Percentiles rank a stretch among this genome's conserved stretches.
phyloP scores from a whole-genome alignment of 2,797 vertebrate species.

The Hydrocynus forskahlii region DNA sequence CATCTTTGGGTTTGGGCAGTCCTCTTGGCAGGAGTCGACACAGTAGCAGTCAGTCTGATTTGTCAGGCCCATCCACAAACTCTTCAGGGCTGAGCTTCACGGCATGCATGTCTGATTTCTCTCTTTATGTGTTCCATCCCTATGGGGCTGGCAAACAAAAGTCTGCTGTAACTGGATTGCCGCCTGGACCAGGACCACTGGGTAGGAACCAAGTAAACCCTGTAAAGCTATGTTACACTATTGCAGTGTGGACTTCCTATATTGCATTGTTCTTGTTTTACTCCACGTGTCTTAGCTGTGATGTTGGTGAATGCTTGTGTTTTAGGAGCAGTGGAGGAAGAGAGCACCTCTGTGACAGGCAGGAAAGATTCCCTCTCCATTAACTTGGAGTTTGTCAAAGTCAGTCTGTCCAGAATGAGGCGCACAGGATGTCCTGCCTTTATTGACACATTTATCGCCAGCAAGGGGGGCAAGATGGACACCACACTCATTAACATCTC shows the following conservation, averaged over 20 bases:
- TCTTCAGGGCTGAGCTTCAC: constrained; percentile 98
- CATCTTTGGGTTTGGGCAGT: constrained; percentile 87
- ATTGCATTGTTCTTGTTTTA: not conserved
- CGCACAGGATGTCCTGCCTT: constrained; percentile 91
- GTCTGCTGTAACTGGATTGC: constrained; percentile 88
- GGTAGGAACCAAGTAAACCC: constrained; percentile 68
- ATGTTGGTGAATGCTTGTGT: constrained; percentile 7
- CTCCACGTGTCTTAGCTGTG: not conserved
- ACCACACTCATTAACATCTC: constrained; percentile 99
- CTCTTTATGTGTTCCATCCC: constrained; percentile 96
- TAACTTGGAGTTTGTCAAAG: constrained; percentile 98
- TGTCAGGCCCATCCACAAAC: constrained; percentile 84
- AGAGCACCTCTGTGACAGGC: constrained; percentile 93
- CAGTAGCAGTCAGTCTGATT: constrained; percentile 96
- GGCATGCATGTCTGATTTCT: constrained; percentile 99
- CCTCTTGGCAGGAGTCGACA: constrained; percentile 92
- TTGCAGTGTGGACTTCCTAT: not conserved
- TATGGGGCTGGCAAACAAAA: constrained; percentile 98
- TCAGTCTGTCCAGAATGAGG: constrained; percentile 94
- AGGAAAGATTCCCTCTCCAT: constrained; percentile 98
- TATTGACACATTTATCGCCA: constrained; percentile 86
- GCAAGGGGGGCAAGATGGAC: constrained; percentile 93
- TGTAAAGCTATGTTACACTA: not conserved
- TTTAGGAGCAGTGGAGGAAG: constrained; percentile 91
- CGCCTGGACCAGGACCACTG: constrained; percentile 83